Base-by-base conservation (phyloP, 2,797 vertebrate species). In the Sebastes cheni region DNA sequence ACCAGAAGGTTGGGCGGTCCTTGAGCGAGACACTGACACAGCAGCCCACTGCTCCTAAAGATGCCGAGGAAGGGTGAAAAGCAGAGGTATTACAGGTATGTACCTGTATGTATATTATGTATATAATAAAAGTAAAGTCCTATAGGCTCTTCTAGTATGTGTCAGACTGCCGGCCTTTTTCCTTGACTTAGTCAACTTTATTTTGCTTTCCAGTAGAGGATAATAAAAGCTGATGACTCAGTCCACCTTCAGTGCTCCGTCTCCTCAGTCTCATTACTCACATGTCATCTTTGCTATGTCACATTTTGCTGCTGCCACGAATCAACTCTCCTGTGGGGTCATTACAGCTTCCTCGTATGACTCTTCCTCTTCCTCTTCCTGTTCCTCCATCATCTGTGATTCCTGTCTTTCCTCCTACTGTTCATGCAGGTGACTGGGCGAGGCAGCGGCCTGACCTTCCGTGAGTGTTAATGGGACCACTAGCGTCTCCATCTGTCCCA, bases 401-500 rank as follows among this genome's bases (percentile, higher is more conserved):
- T 36, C 55, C 18, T 46, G 36, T n/a, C 64, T 82, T 34, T 60
- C 59, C 29, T 73, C 20, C 25, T 8, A 20, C 27, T 8, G 14
- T 61, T 23, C 7, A 13, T 59, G 62, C 60, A 80, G 73, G 64
- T 55, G 73, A 66, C 42, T 12, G 54, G 65, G 68, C 14, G 5
- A 67, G 27, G 42, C 29, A 4, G 32, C 8, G 3, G 16, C 30
- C 72, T n/a, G 58, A 50, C 75, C 62, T 52, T 75, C 56, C 3
- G 1, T 29, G 27, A 56, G 30, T 22, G 65, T 71, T 67, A 72
- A 75, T 80, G 77, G 66, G 46, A 65, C 54, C 61, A 68, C 54
- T 56, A 60, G 61, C n/a, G 6, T 20, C 30, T 34, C 75, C 81
- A 65, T 81, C 62, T 81, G 78, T 52, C 75, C 58, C 61, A 75